Evolutionary conservation across 1,140 invertebrate genomes (phyloP).

Genomic region (Zaprionus kolodkinae): DNA sequence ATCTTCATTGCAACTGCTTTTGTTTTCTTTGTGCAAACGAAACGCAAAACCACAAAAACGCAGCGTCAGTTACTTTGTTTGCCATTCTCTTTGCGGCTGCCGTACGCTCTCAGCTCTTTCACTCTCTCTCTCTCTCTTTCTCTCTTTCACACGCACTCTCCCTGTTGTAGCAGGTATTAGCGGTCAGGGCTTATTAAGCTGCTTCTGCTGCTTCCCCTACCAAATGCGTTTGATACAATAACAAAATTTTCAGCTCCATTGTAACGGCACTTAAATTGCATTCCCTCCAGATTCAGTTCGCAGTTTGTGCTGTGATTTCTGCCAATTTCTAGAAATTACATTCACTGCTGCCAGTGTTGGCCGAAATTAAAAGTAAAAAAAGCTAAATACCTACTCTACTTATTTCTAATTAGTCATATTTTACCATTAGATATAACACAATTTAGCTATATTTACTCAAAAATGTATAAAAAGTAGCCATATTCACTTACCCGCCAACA

Average conservation of each 20-base stretch:
- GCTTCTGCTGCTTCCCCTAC: background rate
- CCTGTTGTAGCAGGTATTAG: conserved; percentile 35
- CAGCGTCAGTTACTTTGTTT: conserved; percentile 38
- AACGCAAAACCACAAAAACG: conserved; percentile 34
- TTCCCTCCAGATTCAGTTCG: conserved; percentile 9
- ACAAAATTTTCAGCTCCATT: conserved; percentile 43
- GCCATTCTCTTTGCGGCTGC: conserved; percentile 47
- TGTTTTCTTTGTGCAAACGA: conserved; percentile 53
- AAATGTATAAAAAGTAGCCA: background rate
- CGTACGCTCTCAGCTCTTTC: background rate
- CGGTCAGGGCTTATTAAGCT: conserved; percentile 50
- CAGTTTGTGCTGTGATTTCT: conserved; percentile 52
- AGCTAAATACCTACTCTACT: background rate
- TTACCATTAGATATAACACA: background rate
- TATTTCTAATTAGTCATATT: background rate
- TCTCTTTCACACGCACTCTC: background rate
- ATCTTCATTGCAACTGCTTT: conserved; percentile 53
- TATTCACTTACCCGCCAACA: background rate
- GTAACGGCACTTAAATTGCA: conserved; percentile 62
- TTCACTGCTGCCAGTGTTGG: conserved; percentile 17
- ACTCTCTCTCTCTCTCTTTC: background rate
- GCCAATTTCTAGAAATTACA: conserved; percentile 39
- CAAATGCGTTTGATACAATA: conserved; percentile 52
- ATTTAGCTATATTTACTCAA: background rate
- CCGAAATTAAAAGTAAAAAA: background rate